Percentiles rank a stretch among this genome's conserved stretches.
Conservation (phyloP, 37 sponge, comb jelly and placozoan genomes). For the Amphimedon queenslandica region DNA sequence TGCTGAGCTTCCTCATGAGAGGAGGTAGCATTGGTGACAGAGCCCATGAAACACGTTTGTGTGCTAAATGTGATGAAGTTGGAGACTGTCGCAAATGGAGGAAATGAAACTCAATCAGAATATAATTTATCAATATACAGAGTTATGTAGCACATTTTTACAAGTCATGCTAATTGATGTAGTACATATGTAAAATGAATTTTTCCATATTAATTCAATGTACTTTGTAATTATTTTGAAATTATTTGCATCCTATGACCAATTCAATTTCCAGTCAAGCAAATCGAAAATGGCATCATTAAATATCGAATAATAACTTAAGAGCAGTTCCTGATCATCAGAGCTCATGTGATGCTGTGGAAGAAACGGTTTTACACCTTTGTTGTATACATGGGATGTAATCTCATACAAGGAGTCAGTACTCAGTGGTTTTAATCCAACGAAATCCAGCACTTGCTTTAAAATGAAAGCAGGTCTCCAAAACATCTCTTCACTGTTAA, state of each 20-base stretch:
- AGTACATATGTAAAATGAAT: too few relatives aligned
- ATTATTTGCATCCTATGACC: neutral
- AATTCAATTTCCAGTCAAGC: constrained; percentile 29
- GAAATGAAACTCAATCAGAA: too few relatives aligned
- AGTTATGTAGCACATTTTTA: too few relatives aligned
- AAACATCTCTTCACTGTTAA: neutral
- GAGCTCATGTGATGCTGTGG: constrained; percentile 9
- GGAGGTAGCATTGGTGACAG: too few relatives aligned
- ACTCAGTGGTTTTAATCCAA: neutral
- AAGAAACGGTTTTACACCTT: neutral
- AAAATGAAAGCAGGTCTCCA: neutral
- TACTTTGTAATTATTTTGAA: neutral
- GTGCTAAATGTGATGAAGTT: too few relatives aligned
- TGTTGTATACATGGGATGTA: neutral
- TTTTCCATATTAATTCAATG: too few relatives aligned
- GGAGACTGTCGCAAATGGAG: too few relatives aligned
- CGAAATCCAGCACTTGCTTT: neutral
- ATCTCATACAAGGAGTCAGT: neutral
- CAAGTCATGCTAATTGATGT: too few relatives aligned
- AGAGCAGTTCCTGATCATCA: constrained; percentile 18
- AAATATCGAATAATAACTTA: constrained; percentile 16
- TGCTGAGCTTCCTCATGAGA: too few relatives aligned
- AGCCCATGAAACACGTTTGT: too few relatives aligned
- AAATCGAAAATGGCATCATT: constrained; percentile 38
- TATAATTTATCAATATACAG: too few relatives aligned